Percentiles rank a stretch among this genome's conserved stretches.
Conservation (phyloP, 1,140 invertebrate species). For the Anadara kagoshimensis region DNA sequence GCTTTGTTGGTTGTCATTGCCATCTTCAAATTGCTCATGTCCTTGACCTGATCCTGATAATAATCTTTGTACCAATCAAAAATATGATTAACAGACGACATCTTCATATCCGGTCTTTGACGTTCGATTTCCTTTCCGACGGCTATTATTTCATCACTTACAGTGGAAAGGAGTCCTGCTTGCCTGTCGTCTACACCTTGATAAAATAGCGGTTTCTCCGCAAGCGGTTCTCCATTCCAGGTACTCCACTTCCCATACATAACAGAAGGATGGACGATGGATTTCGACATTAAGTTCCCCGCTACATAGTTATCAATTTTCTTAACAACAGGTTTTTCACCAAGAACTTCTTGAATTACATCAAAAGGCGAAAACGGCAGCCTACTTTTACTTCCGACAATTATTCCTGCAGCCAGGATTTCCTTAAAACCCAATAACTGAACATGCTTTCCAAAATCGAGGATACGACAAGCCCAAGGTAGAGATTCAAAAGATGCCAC, state of each 20-base stretch:
- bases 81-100: slow-evolving; percentile 51
- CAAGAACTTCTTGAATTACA: slow-evolving; percentile 46
- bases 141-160: slow-evolving; percentile 51
- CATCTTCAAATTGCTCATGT: slow-evolving; percentile 39
- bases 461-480: slow-evolving; percentile 58
- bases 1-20: slow-evolving; percentile 55
- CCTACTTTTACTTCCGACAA: slow-evolving; percentile 37
- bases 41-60: slow-evolving; percentile 47
- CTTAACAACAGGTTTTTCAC: slow-evolving; percentile 43
- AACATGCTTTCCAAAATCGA: slow-evolving; percentile 50
- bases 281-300: slow-evolving; percentile 51
- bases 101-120: slow-evolving; percentile 39
- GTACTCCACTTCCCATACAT: slow-evolving; percentile 53
- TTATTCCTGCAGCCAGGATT: slow-evolving; percentile 39
- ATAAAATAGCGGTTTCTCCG: slow-evolving; percentile 53
- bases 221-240: slow-evolving; percentile 45
- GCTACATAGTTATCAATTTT: slow-evolving; percentile 47
- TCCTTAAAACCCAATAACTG: slow-evolving; percentile 53
- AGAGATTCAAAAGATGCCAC: slow-evolving; percentile 50
- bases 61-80: slow-evolving; percentile 52
- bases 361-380: slow-evolving; percentile 24
- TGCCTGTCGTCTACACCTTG: slow-evolving; percentile 53
- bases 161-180: slow-evolving; percentile 40
- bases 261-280: slow-evolving; percentile 53
- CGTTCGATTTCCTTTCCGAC: slow-evolving; percentile 41